Percentiles rank a stretch among this genome's conserved stretches.
phyloP scores from a whole-genome alignment of 2,888 invertebrate genomes.

The Oxytorus armatus region DNA sequence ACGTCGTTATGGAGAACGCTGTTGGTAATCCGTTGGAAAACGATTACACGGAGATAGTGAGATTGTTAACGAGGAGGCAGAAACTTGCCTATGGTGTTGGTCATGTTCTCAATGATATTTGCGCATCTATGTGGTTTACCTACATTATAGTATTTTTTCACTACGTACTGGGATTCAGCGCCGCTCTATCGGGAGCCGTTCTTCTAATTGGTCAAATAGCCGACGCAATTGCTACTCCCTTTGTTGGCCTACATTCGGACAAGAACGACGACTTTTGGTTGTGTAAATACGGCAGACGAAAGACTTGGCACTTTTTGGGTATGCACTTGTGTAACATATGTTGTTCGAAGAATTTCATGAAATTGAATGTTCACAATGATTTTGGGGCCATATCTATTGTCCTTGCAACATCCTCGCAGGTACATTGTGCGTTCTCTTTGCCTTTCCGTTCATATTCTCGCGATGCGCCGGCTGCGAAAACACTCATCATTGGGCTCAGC shows the following conservation, averaged over 20 bases:
- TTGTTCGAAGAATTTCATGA: no score
- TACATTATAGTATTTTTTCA: conserved; percentile 94
- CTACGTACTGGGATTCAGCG: conserved; percentile 85
- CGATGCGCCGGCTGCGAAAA: conserved; percentile 89
- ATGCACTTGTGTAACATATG: conserved; percentile 82
- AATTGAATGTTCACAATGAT: no score
- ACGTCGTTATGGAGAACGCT: conserved; percentile 74
- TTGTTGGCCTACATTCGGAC: conserved; percentile 94
- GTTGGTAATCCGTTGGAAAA: conserved; percentile 73
- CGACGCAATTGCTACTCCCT: conserved; percentile 94
- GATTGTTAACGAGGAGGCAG: conserved; percentile 82
- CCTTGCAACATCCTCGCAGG: conserved; percentile 85
- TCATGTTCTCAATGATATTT: conserved; percentile 96
- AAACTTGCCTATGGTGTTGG: conserved; percentile 90
- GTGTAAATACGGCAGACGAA: conserved; percentile 91
- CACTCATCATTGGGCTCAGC: conserved; percentile 89
- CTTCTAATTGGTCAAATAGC: conserved; percentile 94
- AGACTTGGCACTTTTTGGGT: conserved; percentile 96
- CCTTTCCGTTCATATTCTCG: conserved; percentile 95
- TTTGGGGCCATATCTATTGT: no score
- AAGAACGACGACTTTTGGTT: conserved; percentile 88
- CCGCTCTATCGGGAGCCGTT: conserved; percentile 86
- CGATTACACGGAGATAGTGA: conserved; percentile 85
- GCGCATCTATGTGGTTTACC: conserved; percentile 97
- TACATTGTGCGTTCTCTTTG: conserved; percentile 89